Base-by-base conservation (phyloP, 1,140 invertebrate species). In the Batillaria attramentaria region DNA sequence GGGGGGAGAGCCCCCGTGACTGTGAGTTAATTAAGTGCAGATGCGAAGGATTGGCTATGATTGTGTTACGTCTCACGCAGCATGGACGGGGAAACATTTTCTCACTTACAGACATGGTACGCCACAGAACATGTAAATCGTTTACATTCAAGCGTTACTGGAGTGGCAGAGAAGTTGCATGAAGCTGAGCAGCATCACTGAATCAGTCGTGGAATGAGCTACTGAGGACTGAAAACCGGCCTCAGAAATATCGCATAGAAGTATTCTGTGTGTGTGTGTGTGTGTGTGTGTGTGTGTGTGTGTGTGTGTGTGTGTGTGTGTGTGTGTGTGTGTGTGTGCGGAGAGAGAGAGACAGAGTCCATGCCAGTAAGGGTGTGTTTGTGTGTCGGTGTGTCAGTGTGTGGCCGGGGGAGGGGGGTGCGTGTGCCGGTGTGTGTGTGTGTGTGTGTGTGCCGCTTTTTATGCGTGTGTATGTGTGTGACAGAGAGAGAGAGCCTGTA, bases 271-370 rank as follows among this genome's bases (percentile, higher is more conserved):
- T 68, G 65, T 68, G 31, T 39, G 31, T 39, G 10, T 68, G 31
- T 37, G 65, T 68, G 65, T 68, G 65, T 39, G 31, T 68, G 65
- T 68, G 65, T 68, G 65, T 68, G 65, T 68, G 65, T 35, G 31
- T 68, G 65, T 35, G 31, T 10, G 37, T 33, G 2, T 33, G 24
- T 2, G 31, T 35, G 65, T 68, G 65, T 68, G 65, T 68, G 65
- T 68, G 65, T 68, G 65, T 39, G 37, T 24, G 65, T 39, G 65
- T 39, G 37, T 68, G 65, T 68, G 31, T 33, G 24, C 13, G 62
- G 62, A 28, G 31, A 13, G 13, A 28, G 13, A 28, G 31, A 1
- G 0, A 16, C 24, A 13, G 62, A 24, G 62, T 31, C 13, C 31
- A 33, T 65, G 18, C 31, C 24, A 24, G 18, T 13, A 33, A 16